Conservation (phyloP, 2,888 invertebrate genomes). For the Baccha elongata region DNA sequence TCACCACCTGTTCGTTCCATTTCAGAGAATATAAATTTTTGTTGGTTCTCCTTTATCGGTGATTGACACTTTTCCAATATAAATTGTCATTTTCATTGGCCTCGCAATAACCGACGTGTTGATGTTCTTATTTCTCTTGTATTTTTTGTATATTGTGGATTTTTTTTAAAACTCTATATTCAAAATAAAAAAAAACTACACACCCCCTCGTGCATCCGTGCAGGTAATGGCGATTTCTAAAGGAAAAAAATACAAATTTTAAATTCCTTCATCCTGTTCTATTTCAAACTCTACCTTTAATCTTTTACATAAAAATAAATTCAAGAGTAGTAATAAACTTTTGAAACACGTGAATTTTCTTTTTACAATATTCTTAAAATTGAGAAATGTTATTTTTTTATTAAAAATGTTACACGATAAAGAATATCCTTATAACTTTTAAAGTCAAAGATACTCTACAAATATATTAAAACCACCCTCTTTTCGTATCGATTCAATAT, state of each 20-base stretch:
- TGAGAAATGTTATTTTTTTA: not conserved
- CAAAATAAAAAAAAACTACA: not conserved
- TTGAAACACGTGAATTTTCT: not conserved
- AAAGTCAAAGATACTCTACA: not conserved
- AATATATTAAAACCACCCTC: not conserved
- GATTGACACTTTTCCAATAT: not conserved
- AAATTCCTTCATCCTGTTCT: not conserved
- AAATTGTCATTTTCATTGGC: not conserved
- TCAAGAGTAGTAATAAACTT: not conserved
- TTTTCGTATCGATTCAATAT: not conserved
- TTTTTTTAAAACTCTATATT: not conserved
- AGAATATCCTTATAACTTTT: too few relatives aligned
- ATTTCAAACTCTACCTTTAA: not conserved
- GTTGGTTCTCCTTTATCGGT: not conserved
- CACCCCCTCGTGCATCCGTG: too few relatives aligned
- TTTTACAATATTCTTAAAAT: not conserved
- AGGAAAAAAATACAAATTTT: not conserved
- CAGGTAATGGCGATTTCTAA: not conserved
- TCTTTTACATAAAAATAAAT: not conserved
- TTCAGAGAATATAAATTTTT: not conserved
- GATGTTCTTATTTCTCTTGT: not conserved
- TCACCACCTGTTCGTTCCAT: not conserved
- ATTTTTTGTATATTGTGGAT: not conserved
- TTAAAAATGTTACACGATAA: not conserved
- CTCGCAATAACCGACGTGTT: not conserved